Base-by-base conservation (phyloP, 2,888 invertebrate species). In the Platerodrilus igneus region DNA sequence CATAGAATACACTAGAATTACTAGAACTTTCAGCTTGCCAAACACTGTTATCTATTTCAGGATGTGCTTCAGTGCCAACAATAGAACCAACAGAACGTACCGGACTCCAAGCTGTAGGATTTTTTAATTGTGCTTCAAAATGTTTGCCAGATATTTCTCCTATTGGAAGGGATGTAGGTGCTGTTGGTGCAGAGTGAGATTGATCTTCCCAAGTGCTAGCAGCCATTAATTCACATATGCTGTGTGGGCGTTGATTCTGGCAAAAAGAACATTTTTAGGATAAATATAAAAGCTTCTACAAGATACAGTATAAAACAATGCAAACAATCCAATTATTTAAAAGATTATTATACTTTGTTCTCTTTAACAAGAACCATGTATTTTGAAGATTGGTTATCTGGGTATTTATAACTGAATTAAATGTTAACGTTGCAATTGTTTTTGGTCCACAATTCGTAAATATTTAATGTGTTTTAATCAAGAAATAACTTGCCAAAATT, bases 31-130 rank as follows among this genome's bases (percentile, higher is more conserved):
- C 87, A 3, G 83, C 77, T 72, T 85, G 84, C 66, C 86, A 87
- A 6, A 86, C 81, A 58, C 84, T 80, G 32, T 86, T 85, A 61
- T 88, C 88, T 48, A 85, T 83, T 61, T 87, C 87, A 2, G 87
- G 86, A 63, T 87, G 86, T n/a, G 83, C 88, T 67, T 89, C 88
- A 57, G 84, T 84, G 2, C 86, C 88, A 2, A 81, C 81, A 30
- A 88, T 83, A 14, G 88, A 88, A 6, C 89, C 89, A 5, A 87
- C 87, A 59, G 87, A 88, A 48, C 86, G 77, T n/a, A 88, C 86
- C 10, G 89, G 89, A 58, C 87, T 88, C 88, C 89, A 88, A 16
- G 87, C 87, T 57, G 86, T 77, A 11, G 86, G 86, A 67, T 86
- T 86, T 56, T 81, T 83, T n/a, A 82, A 67, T 50, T 81, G 81